These are phyloP conservation scores for Bombus turneri DNA, from an alignment of 1,140 invertebrate species.

Conservation along the genomic window DNA sequence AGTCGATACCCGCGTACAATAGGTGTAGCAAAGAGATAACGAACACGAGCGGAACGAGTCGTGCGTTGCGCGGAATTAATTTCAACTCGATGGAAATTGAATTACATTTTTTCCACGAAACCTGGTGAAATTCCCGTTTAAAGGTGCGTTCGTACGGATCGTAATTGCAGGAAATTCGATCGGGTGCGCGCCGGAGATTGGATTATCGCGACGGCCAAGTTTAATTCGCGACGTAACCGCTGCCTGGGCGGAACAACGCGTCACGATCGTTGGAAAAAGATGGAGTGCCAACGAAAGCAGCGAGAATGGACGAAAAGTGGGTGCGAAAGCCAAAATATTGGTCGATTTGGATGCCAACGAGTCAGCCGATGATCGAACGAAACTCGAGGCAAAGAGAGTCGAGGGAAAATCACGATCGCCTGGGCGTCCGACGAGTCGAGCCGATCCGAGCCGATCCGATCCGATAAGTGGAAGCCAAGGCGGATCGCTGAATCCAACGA, in stretches of 20 bases:
- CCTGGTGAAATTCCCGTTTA: not conserved
- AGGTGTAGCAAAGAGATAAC: constrained; percentile 10
- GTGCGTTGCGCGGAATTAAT: constrained; percentile 28
- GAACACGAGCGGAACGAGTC: constrained; percentile 8
- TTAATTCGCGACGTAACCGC: not conserved
- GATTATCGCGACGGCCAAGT: not conserved
- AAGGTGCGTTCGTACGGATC: constrained; percentile 4
- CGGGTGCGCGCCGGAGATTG: not conserved
- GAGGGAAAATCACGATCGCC: not conserved
- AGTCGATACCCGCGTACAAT: constrained; percentile 19
- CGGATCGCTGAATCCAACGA: no score
- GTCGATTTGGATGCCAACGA: not conserved
- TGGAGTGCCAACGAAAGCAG: not conserved
- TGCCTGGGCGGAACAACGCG: not conserved
- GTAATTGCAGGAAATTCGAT: constrained; percentile 19
- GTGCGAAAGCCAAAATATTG: no score
- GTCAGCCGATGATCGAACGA: not conserved
- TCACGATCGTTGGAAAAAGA: not conserved
- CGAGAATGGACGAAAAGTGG: no score
- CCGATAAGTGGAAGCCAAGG: no score
- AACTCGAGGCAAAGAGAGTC: not conserved
- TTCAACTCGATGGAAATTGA: constrained; percentile 34
- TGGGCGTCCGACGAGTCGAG: no score
- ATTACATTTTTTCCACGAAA: not conserved
- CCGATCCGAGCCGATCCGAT: no score